Percentiles rank a stretch among this genome's conserved stretches.
Evolutionary conservation across 2,888 invertebrate species (phyloP).

Genomic region (Ectropis crepuscularia): DNA sequence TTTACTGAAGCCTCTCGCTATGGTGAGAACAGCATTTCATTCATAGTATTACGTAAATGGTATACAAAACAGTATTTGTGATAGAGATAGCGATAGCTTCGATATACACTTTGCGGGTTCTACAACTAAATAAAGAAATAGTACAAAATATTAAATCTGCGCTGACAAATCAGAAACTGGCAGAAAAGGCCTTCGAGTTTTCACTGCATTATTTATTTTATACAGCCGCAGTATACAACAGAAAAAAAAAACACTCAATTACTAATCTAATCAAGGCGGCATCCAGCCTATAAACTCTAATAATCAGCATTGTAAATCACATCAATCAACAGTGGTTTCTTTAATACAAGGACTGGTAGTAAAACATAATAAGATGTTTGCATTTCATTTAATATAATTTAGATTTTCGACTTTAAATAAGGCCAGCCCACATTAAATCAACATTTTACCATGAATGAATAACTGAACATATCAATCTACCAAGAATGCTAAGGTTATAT

Average conservation of each 20-base stretch:
- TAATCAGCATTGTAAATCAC: conserved; percentile 27
- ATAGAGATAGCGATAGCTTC: no score
- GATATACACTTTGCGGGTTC: no score
- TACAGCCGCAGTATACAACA: conserved; percentile 38
- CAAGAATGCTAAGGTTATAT: conserved; percentile 50
- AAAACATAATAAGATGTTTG: conserved; percentile 8
- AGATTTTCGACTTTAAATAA: background rate
- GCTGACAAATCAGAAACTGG: background rate
- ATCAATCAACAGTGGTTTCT: conserved; percentile 12
- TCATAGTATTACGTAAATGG: no score
- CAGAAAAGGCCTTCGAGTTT: background rate
- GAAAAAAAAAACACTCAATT: conserved; percentile 34
- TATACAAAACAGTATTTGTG: no score
- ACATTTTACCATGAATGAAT: conserved; percentile 4
- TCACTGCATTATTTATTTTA: conserved; percentile 3
- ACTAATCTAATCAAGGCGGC: conserved; percentile 31
- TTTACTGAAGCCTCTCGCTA: no score
- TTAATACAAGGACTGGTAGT: conserved; percentile 9
- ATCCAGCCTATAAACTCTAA: conserved; percentile 28
- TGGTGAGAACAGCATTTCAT: no score
- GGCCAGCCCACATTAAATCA: conserved; percentile 8
- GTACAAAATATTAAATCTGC: no score
- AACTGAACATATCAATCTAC: conserved; percentile 9
- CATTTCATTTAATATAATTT: conserved; percentile 5
- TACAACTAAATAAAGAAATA: no score